These are phyloP conservation scores for Zoanthus gigantus DNA, from an alignment of 92 coral and sea anemone species.

Conservation along the genomic window DNA sequence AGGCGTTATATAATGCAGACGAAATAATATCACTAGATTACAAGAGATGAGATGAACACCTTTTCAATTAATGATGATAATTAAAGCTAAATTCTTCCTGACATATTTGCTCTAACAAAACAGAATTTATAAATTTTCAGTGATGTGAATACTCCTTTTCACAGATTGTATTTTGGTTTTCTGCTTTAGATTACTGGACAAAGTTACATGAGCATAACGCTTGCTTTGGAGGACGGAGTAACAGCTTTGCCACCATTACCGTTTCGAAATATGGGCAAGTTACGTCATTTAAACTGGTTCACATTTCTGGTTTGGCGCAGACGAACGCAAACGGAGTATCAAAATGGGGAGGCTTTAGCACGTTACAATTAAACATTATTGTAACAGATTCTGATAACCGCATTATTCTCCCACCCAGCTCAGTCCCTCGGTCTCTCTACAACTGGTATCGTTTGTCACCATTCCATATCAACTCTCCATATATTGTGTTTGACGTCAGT, in stretches of 20 bases:
- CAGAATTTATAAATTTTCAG: too few relatives aligned
- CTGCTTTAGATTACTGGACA: slow-evolving; percentile 17
- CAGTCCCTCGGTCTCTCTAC: background rate
- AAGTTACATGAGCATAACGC: background rate
- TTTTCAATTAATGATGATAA: too few relatives aligned
- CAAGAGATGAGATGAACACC: too few relatives aligned
- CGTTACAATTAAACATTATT: background rate
- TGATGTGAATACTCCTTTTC: too few relatives aligned
- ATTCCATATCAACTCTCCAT: background rate
- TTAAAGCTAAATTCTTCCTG: too few relatives aligned
- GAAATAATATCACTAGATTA: too few relatives aligned
- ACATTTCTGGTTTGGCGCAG: background rate
- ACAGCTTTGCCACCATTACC: background rate
- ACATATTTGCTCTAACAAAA: too few relatives aligned
- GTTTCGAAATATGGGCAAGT: background rate
- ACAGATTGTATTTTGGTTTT: background rate
- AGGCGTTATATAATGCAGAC: too few relatives aligned
- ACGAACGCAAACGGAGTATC: too few relatives aligned
- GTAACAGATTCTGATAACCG: background rate
- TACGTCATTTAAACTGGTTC: slow-evolving; percentile 25
- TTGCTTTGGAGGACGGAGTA: slow-evolving; percentile 12
- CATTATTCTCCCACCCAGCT: slow-evolving; percentile 6
- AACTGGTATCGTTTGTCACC: background rate
- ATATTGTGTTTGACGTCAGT: background rate
- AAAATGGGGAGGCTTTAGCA: background rate